Evolutionary conservation across 2,113 vertebrate genomes (phyloP), one percentile per base, ranked within the genome.

Genomic region (Thamnaconus septentrionalis): DNA sequence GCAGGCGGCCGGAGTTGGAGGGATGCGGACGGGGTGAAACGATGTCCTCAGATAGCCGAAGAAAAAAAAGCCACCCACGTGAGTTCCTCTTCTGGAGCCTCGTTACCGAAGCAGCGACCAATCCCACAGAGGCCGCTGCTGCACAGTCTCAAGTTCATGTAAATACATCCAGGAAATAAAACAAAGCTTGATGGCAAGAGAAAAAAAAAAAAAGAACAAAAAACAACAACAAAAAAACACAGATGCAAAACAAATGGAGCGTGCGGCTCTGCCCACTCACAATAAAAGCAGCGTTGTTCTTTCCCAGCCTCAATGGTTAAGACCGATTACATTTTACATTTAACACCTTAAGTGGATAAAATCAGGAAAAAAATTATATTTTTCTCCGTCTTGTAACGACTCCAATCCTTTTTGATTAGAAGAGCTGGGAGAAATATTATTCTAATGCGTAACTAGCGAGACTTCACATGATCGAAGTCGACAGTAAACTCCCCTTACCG

Each of bases 391-490:
- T 49, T 65, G 50, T 59, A 73, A 73, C 67, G 53, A 68, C 56
- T 46, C 54, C 55, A 75, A 85, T 76, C 64, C 78, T 72, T 81
- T 51, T 60, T 59, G 63, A 80, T 70, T 65, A 69, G 76, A 69
- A 77, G 56, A 4, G 61, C 80, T 73, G 62, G 62, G 59, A 86
- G 78, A 80, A 82, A 82, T 71, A 78, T 71, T 82, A 81, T 83
- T 81, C 71, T 77, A 83, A 87, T 86, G 85, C 80, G 83, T 60
- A 86, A 85, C 75, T 82, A 84, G 61, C 69, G 79, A 83, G 69
- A 85, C 67, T 73, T 81, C 82, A 90, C 84, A 82, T 90, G 88
- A 90, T 87, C 66, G 67, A 82, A 71, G 75, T 72, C 81, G 88
- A 90, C 88, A 88, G 85, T 86, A 82, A 75, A 78, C 73, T 80